Base-by-base conservation (phyloP, 2,797 vertebrate species). In the Enteromius unitaeniatus region DNA sequence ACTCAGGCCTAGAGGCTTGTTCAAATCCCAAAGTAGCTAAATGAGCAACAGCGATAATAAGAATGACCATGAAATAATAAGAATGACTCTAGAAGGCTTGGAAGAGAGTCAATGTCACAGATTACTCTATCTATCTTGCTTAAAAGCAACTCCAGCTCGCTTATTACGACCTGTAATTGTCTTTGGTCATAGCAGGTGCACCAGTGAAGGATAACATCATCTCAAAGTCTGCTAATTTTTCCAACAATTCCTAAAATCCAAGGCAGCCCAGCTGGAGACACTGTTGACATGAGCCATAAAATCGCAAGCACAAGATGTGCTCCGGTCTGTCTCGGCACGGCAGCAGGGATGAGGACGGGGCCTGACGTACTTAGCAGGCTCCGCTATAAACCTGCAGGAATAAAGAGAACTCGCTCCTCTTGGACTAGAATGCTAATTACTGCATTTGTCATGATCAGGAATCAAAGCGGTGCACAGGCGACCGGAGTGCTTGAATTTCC, bases 341-440 rank as follows among this genome's bases (percentile, higher is more conserved):
- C 88, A 19, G 26, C 49, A 51, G 68, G 26, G 76, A 86, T 76
- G 69, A 64, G 86, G 77, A 87, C 65, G 68, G 86, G 86, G 19
- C 53, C 13, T 1, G 3, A 14, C 14, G 55, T 64, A 73, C 55
- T 81, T 73, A 64, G 55, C 40, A 75, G 72, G 72, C 62, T 86
- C 86, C 42, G 19, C 4, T 69, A 55, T 75, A 72, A 79, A 87
- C 75, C 79, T 79, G 74, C 67, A 80, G 78, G 82, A 88, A 90
- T 86, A 79, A 89, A 92, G 88, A 88, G 81, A 90, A 90, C 86
- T 84, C 40, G 37, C 85, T 80, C 67, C 72, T 89, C 90, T 89
- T 84, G 87, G 88, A 90, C 81, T 65, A 58, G 90, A 92, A 94
- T 93, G 93, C 90, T 93, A 93, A 94, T 92, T 90, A 89, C 86